A percentile compares a stretch with the other conserved stretches of the same genome.
These are phyloP conservation scores for Cheirogaleus major DNA, from an alignment of 2,797 vertebrate species.

Conservation along the genomic window DNA sequence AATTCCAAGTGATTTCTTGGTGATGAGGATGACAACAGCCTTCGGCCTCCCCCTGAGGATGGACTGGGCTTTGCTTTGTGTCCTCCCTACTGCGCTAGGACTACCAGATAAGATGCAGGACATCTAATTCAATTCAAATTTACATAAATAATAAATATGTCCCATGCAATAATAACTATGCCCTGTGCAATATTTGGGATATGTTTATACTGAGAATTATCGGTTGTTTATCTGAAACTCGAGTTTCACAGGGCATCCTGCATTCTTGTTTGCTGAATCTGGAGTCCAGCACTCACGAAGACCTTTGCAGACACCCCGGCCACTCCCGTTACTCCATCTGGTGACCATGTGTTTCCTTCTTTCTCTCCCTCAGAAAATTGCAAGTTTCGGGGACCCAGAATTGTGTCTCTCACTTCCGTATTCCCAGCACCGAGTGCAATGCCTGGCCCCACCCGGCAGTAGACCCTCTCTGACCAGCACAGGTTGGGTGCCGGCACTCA, in stretches of 20 bases:
- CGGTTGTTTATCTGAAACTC: neutral
- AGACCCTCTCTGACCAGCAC: accelerated
- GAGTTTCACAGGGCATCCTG: neutral
- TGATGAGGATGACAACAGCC: neutral
- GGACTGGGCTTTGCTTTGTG: neutral
- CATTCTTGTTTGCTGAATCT: neutral
- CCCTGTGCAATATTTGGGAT: neutral
- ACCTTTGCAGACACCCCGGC: accelerated
- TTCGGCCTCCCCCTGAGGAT: neutral
- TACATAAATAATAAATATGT: neutral
- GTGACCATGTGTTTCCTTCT: neutral
- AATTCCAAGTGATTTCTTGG: neutral
- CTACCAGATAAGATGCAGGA: neutral
- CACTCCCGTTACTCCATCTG: accelerated
- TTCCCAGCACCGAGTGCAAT: accelerated
- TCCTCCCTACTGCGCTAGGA: neutral
- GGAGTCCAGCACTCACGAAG: neutral
- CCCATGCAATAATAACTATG: neutral
- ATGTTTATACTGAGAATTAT: neutral
- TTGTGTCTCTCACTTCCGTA: neutral
- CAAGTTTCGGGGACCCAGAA: neutral
- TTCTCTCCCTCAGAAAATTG: neutral
- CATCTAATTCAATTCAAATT: neutral
- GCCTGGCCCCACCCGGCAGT: accelerated
- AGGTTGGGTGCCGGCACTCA: neutral